Base-by-base conservation (phyloP, 2,888 invertebrate genomes). In the Andrena bicolor region DNA sequence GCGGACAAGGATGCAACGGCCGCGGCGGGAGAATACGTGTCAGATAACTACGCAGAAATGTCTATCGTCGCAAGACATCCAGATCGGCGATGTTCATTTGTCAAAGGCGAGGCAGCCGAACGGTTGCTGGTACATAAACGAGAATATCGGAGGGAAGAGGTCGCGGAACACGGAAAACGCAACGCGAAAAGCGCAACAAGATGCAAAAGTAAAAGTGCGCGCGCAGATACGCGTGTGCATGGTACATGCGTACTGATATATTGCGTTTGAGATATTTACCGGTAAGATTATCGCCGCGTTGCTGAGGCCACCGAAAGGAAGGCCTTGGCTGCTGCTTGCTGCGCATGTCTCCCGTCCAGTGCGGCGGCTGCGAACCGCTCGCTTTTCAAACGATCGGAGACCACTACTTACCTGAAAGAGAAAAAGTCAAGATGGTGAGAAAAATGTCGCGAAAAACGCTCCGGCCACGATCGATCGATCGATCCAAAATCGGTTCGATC, bases 301-400 rank as follows among this genome's bases (percentile, higher is more conserved):
- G 95, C 89, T 94, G 94, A 92, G 95, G 95, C 96, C 96, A 96
- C 94, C 96, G 96, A 94, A 96, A 96, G 91, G 96, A 96, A 87
- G 96, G 96, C 93, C 96, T 95, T 92, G 96, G 96, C 94, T 96
- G 96, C 94, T 96, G 96, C 95, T 96, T 96, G 94, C 96, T 96
- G 94, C 96, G 96, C 96, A 96, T 96, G 93, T 93, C 93, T 93
- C 90, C 92, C 90, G 90, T 95, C 95, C 92, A 92, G 89, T 89
- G 90, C 92, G 91, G 91, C 92, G 89, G 90, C 89, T 88, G 89
- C 88, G 88, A 90, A 90, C 92, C 94, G 94, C 93, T 94, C 90
- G 91, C 89, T 90, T 93, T 91, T 91, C 91, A 90, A 92, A 92
- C 91, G 91, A 90, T 92, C 91, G 92, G 92, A 91, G 91, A 92